Base-by-base conservation (phyloP, 2,888 invertebrate species). In the Epinotia demarniana region DNA sequence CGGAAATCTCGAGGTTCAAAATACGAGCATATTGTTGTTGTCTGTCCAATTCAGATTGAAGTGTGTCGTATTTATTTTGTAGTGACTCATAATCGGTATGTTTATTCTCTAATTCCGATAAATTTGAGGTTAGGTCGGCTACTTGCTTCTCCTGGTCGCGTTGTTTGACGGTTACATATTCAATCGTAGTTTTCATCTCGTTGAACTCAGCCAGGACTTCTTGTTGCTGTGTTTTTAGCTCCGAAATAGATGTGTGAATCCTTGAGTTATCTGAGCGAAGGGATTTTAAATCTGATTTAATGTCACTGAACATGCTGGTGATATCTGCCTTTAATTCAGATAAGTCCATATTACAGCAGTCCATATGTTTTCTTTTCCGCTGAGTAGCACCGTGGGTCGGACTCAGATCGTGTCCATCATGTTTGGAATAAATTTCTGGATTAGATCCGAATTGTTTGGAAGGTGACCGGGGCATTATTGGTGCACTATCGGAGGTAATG, bases 81-180 rank as follows among this genome's bases (percentile, higher is more conserved):
- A 43, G 18, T 46, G 33, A 19, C 18, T 60, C 60, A 66, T 61
- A 57, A 19, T 70, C 62, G 81, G 82, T 82, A 82, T 83, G 83
- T 82, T 85, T 85, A 86, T 87, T 87, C 86, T 87, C 85, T 85
- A 85, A 87, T 5, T 27, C 33, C 1, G 61, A 33, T 16, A 61
- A 16, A 16, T 61, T 61, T 33, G 61, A 61, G 61, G 33, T 61
- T 61, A 61, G 61, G 2, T 61, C 61, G 1, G 33, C 33, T 2
- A 61, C 27, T 61, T 33, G 33, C 11, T 33, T 12, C 2, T 39
- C 61, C 16, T 61, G 61, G 4, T 61, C 33, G 27, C 33, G 61
- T 61, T 61, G 61, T 61, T 61, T 27, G 8, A 33, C n/a, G 13
- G 33, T n/a, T 16, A 13, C 33, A 61, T 33, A 61, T 6, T 61